Base-by-base conservation (phyloP, 2,113 vertebrate genomes). In the Lucifuga dentata region DNA sequence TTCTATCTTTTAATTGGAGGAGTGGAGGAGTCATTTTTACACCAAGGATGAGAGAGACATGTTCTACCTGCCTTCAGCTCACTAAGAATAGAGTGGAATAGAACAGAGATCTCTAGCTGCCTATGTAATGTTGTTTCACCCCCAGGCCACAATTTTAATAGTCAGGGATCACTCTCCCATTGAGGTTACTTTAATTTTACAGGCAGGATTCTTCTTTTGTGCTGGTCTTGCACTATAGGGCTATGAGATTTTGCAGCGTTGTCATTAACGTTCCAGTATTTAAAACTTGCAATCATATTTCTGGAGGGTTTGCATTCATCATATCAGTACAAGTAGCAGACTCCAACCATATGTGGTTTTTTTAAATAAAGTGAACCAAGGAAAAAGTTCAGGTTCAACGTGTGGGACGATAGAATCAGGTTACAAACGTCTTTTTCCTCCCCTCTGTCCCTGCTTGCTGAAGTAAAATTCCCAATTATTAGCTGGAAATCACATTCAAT, bases 1-100 rank as follows among this genome's bases (percentile, higher is more conserved):
- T 44, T 39, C 80, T 90, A 88, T 91, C 84, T 84, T 90, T 92
- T 92, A 92, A 92, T 91, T 92, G 87, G 80, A 84, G 81, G 55
- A 82, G 67, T 44, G 17, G 68, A 49, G 19, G 77, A 82, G 76
- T 72, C 64, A 56, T 86, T 83, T 3, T 79, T 53, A 77, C 64
- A 81, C 29, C 62, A 20, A 60, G 81, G 76, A 83, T 87, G 76
- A 76, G 80, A 78, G 78, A 83, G 62, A 85, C 58, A 74, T 78
- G 80, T 83, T 82, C 58, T 72, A 86, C 84, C 85, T 87, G 81
- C 66, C 60, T 70, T 80, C 81, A 86, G 80, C 82, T 65, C 11
- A 19, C 70, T 75, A 69, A 80, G 79, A 87, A 90, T 81, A 78
- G 76, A 85, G 84, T 26, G 39, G 62, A 74, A 76, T 60, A 66